Conservation (phyloP, 2,797 vertebrate genomes). For the Anomalospiza imberbis region DNA sequence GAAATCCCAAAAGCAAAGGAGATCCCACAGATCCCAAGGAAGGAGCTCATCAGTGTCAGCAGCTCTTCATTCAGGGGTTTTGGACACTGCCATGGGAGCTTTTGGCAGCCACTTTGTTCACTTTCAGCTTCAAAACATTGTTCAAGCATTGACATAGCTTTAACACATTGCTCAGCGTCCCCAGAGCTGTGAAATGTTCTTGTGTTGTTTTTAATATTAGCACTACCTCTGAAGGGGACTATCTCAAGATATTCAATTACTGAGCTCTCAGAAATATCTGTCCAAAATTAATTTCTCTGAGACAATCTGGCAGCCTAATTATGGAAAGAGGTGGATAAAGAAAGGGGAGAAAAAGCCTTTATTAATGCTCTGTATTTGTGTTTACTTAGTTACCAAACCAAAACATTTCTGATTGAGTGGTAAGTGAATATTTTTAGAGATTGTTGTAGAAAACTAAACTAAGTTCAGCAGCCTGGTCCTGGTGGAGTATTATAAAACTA, state of each 20-base stretch:
- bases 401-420: conserved; percentile 45
- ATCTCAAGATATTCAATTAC: not conserved
- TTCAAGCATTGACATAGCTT: not conserved
- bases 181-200: not conserved
- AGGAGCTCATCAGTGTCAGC: rapidly evolving
- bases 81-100: not conserved
- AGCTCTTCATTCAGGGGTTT: not conserved
- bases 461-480: not conserved
- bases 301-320: conserved; percentile 30
- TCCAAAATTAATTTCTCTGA: not conserved
- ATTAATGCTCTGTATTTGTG: not conserved
- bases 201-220: not conserved
- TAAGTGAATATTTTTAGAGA: conserved; percentile 5
- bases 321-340: not conserved
- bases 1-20: not conserved
- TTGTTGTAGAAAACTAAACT: not conserved
- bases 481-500: not conserved
- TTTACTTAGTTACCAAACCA: conserved; percentile 28
- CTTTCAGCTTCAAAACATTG: not conserved
- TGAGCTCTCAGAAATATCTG: not conserved
- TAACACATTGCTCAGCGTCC: not conserved
- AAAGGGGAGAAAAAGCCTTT: not conserved
- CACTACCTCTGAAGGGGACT: not conserved
- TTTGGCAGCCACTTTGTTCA: not conserved
- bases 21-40: not conserved